phyloP scores from a whole-genome alignment of 1,140 invertebrate genomes.

The Paramacrobiotus metropolitanus region DNA sequence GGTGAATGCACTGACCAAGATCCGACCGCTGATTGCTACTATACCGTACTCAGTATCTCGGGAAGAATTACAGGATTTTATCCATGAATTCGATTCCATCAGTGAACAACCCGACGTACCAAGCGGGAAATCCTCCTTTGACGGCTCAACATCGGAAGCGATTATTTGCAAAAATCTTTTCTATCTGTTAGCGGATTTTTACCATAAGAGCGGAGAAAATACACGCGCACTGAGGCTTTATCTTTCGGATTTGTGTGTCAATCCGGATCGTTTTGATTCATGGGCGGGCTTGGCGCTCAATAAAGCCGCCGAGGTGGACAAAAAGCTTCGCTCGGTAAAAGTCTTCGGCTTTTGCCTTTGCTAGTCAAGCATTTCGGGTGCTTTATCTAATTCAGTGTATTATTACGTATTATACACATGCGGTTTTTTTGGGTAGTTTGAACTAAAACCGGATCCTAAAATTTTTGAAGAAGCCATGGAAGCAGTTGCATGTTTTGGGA shows the following conservation, averaged over 20 bases:
- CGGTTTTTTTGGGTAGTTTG: constrained; percentile 12
- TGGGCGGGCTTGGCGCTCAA: constrained; percentile 72
- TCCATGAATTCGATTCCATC: not conserved
- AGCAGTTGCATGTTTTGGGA: constrained; percentile 48
- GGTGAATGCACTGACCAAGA: constrained; percentile 7
- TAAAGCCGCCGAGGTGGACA: constrained; percentile 49
- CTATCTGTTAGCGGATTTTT: constrained; percentile 68
- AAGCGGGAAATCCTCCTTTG: not conserved
- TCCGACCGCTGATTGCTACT: not conserved
- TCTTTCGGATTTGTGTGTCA: constrained; percentile 49
- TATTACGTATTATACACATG: too few species aligned
- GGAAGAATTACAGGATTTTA: not conserved
- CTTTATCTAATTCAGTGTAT: too few species aligned
- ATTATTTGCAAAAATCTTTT: constrained; percentile 37
- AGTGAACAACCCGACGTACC: not conserved
- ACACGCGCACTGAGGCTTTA: constrained; percentile 27
- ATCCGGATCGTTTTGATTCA: constrained; percentile 53
- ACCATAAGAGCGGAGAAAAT: constrained; percentile 61
- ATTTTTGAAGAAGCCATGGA: constrained; percentile 41
- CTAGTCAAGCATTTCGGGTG: too few species aligned
- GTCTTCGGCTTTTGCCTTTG: too few species aligned
- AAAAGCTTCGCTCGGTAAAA: constrained; percentile 44
- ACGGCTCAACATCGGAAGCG: not conserved
- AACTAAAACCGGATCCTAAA: constrained; percentile 36
- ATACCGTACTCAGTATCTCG: not conserved